These are phyloP conservation scores for Rhinichthys osculus DNA, from an alignment of 2,797 vertebrate genomes.

Conservation along the genomic window DNA sequence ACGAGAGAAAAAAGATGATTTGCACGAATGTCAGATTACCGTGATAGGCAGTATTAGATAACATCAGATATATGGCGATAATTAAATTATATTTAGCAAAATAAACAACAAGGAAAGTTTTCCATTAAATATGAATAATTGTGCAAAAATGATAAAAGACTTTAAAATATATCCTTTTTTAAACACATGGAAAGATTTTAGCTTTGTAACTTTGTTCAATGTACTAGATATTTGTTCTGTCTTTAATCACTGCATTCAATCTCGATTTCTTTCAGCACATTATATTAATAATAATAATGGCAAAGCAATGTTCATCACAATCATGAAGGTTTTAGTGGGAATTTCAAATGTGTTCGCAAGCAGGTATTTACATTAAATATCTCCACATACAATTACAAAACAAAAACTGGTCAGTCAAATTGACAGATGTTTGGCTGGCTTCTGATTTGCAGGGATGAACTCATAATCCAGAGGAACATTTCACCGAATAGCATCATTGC, in stretches of 20 bases:
- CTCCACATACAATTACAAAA: background rate
- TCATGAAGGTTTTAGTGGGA: background rate
- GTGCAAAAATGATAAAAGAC: slow-evolving; percentile 8
- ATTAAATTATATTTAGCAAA: too few relatives aligned
- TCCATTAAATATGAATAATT: too few relatives aligned
- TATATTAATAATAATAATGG: background rate
- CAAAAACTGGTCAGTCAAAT: slow-evolving; percentile 16
- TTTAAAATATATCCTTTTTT: background rate
- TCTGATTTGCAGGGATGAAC: slow-evolving; percentile 33
- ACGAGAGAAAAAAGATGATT: too few relatives aligned
- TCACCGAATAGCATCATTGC: slow-evolving; percentile 49
- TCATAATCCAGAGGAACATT: slow-evolving; percentile 13
- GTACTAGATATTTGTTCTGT: background rate
- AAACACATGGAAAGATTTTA: background rate
- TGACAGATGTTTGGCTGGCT: slow-evolving; percentile 45
- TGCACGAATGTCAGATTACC: too few relatives aligned
- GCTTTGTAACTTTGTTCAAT: background rate
- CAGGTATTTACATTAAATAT: background rate
- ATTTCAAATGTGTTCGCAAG: background rate
- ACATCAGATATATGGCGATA: too few relatives aligned
- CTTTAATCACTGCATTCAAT: background rate
- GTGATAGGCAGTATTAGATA: too few relatives aligned
- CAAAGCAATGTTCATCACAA: background rate
- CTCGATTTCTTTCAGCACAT: background rate
- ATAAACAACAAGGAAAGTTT: too few relatives aligned